Percentiles rank a stretch among this genome's conserved stretches.
phyloP scores from a whole-genome alignment of 2,797 vertebrate species.

The Eleutherodactylus coqui region DNA sequence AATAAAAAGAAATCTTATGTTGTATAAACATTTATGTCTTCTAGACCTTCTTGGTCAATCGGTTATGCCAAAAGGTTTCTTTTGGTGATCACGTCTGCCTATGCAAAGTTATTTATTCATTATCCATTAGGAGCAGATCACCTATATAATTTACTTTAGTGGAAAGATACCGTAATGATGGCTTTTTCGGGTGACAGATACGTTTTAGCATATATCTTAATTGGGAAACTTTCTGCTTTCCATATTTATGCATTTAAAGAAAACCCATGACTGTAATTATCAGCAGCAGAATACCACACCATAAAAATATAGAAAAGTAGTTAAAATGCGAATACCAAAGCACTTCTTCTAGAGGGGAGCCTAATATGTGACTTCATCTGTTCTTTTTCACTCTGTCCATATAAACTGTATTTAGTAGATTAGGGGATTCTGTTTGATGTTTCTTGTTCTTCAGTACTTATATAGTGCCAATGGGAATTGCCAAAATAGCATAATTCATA shows the following conservation, averaged over 20 bases:
- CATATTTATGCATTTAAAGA: neutral
- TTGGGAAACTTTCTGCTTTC: neutral
- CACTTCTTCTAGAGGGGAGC: constrained; percentile 1
- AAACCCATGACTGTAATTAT: neutral
- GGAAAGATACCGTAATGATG: neutral
- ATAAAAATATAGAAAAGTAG: neutral
- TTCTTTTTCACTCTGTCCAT: constrained; percentile 42
- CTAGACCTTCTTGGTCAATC: neutral
- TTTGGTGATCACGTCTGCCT: too few relatives aligned
- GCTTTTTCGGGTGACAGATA: neutral
- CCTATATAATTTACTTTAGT: neutral
- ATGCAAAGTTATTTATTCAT: too few relatives aligned
- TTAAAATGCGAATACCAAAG: constrained; percentile 23
- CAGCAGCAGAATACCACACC: neutral
- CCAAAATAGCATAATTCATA: constrained; percentile 12
- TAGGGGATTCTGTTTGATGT: constrained; percentile 49
- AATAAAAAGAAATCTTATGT: too few relatives aligned
- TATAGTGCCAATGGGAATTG: constrained; percentile 22
- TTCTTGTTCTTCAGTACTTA: constrained; percentile 9
- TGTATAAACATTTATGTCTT: too few relatives aligned
- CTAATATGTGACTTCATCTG: constrained; percentile 41
- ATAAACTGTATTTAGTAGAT: constrained; percentile 39
- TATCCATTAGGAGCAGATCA: too few relatives aligned
- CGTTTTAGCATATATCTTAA: neutral
- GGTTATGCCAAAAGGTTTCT: neutral